Conservation (phyloP, 2,888 invertebrate genomes). For the Scaptomyza cyrtandrae region DNA sequence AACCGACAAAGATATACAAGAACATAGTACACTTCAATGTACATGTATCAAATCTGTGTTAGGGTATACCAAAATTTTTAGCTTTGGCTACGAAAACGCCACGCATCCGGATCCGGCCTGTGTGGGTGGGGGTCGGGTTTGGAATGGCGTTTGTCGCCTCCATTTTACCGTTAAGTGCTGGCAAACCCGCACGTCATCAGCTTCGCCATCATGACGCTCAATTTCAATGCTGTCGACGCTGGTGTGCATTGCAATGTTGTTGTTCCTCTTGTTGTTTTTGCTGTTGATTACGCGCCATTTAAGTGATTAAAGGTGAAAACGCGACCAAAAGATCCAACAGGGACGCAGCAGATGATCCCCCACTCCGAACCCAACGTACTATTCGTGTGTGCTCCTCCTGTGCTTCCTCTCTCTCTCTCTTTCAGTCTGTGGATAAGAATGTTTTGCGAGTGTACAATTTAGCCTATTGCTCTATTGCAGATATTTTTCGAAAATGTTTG, state of each 20-base stretch:
- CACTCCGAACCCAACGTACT: not conserved
- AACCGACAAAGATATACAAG: not conserved
- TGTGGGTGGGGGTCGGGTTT: not conserved
- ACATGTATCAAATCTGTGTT: not conserved
- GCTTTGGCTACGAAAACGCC: constrained; percentile 47
- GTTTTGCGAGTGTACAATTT: constrained; percentile 51
- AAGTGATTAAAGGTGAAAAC: constrained; percentile 79
- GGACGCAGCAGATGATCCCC: constrained; percentile 26
- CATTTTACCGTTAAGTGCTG: constrained; percentile 67
- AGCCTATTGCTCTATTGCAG: constrained; percentile 60
- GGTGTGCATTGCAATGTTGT: constrained; percentile 72
- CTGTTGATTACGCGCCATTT: constrained; percentile 76
- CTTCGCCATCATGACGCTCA: constrained; percentile 64
- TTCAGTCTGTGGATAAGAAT: constrained; percentile 2
- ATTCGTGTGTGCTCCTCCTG: not conserved
- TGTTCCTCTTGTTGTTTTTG: constrained; percentile 35
- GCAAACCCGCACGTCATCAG: constrained; percentile 71
- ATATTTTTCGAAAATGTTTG: constrained; percentile 53
- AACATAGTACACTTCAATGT: not conserved
- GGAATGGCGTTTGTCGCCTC: constrained; percentile 30
- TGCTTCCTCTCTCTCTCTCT: not conserved
- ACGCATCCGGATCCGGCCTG: constrained; percentile 62
- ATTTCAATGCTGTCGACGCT: constrained; percentile 66
- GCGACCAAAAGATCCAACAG: constrained; percentile 10
- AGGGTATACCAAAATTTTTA: constrained; percentile 35